Base-by-base conservation (phyloP, 2,888 invertebrate species). In the Imbricaverruca yamaguchii region DNA sequence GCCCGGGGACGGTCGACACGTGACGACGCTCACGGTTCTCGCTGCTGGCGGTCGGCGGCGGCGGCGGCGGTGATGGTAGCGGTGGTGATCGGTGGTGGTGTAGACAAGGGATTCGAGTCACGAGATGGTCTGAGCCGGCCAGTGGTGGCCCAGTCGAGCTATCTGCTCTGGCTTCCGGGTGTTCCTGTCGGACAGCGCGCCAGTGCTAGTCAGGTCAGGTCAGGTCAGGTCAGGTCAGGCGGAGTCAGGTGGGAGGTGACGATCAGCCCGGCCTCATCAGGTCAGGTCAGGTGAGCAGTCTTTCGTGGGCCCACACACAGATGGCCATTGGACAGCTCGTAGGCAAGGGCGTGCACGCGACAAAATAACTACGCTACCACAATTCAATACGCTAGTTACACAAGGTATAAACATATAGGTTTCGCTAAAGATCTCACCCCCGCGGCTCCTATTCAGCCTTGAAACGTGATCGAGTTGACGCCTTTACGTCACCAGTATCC, bases 41-140 rank as follows among this genome's bases (percentile, higher is more conserved):
- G 39, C 39, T 39, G 39, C 39, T 39, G 39, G 39, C 39, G 39
- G 39, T 39, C 39, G 39, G 39, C 39, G 95, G 86, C 87, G 90
- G 23, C 59, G 81, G 23, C 39, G 39, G 39, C 4, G 39, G n/a
- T n/a, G n/a, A n/a, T 65, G 9, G n/a, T 25, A 1, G 67, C n/a
- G 18, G 18, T n/a, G 74, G 8, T 21, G 53, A 23, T 53, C 74
- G 74, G 53, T 9, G 9, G 21, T 15, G 74, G 18, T 39, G 4
- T 39, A 39, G 11, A 1, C 53, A 39, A 4, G 6, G 53, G 39
- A 39, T 39, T 39, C 74, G 74, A 74, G 74, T 74, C 74, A 74
- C 74, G 74, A 74, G 13, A 74, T 53, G 21, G 74, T 53, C 39
- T 21, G 53, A 1, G 74, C 15, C 13, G 39, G 39, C 18, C 74